These are phyloP conservation scores for Etia nguti DNA, from an alignment of 2,113 vertebrate genomes.

Conservation along the genomic window DNA sequence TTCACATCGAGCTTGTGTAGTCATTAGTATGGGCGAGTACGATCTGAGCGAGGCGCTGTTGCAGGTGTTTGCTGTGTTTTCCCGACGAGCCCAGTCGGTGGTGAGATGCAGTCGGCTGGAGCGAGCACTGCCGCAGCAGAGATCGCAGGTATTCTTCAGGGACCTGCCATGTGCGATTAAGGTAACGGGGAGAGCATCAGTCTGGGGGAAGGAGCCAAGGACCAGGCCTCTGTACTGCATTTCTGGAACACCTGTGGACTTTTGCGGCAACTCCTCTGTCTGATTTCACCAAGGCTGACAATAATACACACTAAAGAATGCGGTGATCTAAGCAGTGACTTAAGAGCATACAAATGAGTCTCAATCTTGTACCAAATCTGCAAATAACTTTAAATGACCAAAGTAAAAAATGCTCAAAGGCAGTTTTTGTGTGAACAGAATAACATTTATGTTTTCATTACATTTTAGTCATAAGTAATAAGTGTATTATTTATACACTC, in stretches of 20 bases:
- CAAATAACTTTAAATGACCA: background rate
- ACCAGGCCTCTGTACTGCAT: background rate
- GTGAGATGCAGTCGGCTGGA: background rate
- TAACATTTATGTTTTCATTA: background rate
- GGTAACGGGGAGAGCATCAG: background rate
- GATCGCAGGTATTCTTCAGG: conserved; percentile 15
- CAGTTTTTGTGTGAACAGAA: background rate
- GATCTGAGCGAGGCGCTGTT: background rate
- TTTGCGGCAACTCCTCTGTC: background rate
- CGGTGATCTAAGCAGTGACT: background rate
- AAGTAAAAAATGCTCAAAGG: background rate
- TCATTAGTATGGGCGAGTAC: background rate
- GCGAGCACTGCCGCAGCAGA: background rate
- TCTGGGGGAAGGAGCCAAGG: background rate
- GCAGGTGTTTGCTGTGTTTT: conserved; percentile 23
- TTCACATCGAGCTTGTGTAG: background rate
- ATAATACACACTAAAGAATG: background rate
- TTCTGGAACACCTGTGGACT: background rate
- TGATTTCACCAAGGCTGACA: background rate
- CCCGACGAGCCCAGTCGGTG: background rate
- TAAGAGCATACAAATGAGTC: background rate
- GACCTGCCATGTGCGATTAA: conserved; percentile 19
- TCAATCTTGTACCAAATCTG: background rate
- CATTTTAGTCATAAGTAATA: background rate
- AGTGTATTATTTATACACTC: background rate